Conservation (phyloP, 2,888 invertebrate species). For the Glaucopsyche alexis region DNA sequence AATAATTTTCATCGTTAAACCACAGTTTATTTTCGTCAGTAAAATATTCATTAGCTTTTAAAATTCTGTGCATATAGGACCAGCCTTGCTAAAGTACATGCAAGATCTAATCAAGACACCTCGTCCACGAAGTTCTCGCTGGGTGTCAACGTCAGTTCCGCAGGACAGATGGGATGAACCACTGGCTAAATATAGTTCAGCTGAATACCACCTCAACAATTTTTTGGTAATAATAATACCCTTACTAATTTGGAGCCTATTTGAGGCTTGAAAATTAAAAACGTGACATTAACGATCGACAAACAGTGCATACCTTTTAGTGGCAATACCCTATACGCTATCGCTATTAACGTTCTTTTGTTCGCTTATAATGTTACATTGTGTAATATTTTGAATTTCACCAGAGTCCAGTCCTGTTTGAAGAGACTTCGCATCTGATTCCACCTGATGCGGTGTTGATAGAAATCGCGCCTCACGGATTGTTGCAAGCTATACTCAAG, state of each 20-base stretch:
- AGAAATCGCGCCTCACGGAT: slow-evolving; percentile 92
- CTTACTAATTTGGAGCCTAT: not conserved
- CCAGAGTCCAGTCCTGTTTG: slow-evolving; percentile 82
- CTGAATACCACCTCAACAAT: slow-evolving; percentile 92
- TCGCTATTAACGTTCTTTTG: too few relatives aligned
- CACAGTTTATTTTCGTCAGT: not conserved
- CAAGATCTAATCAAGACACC: slow-evolving; percentile 80
- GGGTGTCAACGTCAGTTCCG: slow-evolving; percentile 91
- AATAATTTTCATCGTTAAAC: too few relatives aligned
- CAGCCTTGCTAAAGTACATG: slow-evolving; percentile 79
- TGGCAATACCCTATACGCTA: too few relatives aligned
- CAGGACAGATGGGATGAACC: slow-evolving; percentile 77
- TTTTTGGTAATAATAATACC: slow-evolving; percentile 71
- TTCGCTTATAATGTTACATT: not conserved
- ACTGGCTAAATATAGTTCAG: slow-evolving; percentile 79
- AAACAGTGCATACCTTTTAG: not conserved
- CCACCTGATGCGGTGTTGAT: slow-evolving; percentile 88
- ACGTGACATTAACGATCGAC: too few relatives aligned
- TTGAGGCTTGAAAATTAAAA: too few relatives aligned
- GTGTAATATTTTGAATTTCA: slow-evolving; percentile 7
- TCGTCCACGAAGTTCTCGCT: slow-evolving; percentile 82
- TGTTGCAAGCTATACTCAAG: slow-evolving; percentile 89
- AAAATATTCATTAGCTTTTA: not conserved
- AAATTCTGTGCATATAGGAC: slow-evolving; percentile 46
- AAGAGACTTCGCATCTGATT: slow-evolving; percentile 86